A percentile compares a stretch with the other conserved stretches of the same genome.
phyloP scores from a whole-genome alignment of 2,797 vertebrate genomes.

The Sebastes jordani region DNA sequence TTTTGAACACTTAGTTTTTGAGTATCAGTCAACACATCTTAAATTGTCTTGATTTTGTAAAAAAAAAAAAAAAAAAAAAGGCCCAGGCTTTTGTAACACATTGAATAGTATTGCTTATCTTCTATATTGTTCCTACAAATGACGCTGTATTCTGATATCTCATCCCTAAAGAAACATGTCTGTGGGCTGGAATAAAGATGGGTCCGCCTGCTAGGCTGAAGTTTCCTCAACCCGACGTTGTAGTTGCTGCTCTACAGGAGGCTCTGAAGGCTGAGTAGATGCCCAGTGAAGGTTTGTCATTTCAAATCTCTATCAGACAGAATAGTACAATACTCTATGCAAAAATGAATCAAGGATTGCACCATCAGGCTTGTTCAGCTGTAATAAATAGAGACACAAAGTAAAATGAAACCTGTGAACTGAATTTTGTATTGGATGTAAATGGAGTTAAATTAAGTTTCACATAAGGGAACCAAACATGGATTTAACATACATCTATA shows the following conservation, averaged over 20 bases:
- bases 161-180: slow-evolving; percentile 77
- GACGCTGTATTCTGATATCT: neutral
- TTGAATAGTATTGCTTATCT: neutral
- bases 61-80: too few species aligned
- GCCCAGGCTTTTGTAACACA: neutral
- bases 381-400: neutral
- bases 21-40: neutral
- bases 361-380: neutral
- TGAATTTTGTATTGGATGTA: neutral
- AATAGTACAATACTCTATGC: neutral
- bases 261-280: slow-evolving; percentile 70
- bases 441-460: neutral
- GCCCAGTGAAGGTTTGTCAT: slow-evolving; percentile 58
- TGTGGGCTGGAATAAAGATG: slow-evolving; percentile 92
- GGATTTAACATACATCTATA: neutral
- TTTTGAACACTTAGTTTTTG: neutral
- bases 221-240: slow-evolving; percentile 86
- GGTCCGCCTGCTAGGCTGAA: slow-evolving; percentile 93
- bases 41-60: neutral
- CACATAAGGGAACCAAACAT: neutral
- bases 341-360: accelerated
- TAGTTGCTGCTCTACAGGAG: slow-evolving; percentile 82
- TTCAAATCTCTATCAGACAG: neutral
- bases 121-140: neutral
- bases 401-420: neutral